phyloP scores from a whole-genome alignment of 2,797 vertebrate genomes.

The Hirundo rustica region DNA sequence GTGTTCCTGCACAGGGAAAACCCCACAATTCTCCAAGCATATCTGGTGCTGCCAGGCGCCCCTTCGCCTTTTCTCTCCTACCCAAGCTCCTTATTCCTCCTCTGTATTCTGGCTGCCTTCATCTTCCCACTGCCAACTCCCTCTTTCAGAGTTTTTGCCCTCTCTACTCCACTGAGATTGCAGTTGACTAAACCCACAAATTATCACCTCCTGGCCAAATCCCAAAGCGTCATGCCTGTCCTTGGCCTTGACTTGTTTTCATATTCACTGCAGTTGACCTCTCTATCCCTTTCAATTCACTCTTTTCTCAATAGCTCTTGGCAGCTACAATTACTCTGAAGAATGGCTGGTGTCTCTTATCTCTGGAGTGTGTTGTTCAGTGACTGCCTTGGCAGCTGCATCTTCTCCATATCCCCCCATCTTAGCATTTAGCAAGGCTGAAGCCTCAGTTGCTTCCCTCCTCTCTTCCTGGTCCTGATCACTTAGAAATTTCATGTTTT shows the following conservation, averaged over 20 bases:
- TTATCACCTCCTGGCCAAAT: slow-evolving; percentile 64
- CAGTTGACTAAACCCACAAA: slow-evolving; percentile 52
- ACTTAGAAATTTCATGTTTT: background rate
- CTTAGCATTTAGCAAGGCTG: background rate
- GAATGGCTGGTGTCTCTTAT: slow-evolving; percentile 53
- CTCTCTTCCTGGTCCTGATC: slow-evolving; percentile 21
- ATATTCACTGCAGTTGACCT: slow-evolving; percentile 47
- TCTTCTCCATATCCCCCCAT: background rate
- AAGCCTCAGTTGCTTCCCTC: slow-evolving; percentile 3
- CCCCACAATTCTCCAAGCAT: background rate
- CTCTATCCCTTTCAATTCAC: slow-evolving; percentile 36
- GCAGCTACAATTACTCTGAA: slow-evolving; percentile 36
- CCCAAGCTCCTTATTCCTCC: slow-evolving; percentile 31
- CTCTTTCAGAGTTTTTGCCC: slow-evolving; percentile 19
- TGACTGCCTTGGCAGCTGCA: background rate
- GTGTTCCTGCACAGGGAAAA: slow-evolving; percentile 1
- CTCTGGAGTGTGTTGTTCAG: slow-evolving; percentile 51
- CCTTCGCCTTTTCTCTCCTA: background rate
- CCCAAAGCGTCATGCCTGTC: slow-evolving; percentile 39
- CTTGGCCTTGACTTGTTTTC: slow-evolving; percentile 55
- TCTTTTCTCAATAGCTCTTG: slow-evolving; percentile 50
- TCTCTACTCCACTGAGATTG: slow-evolving; percentile 46
- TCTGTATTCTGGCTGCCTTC: slow-evolving; percentile 31
- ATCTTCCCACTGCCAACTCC: slow-evolving; percentile 19
- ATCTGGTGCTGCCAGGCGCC: background rate